These are phyloP conservation scores for Vimba vimba DNA, from an alignment of 2,113 vertebrate genomes.

Conservation along the genomic window DNA sequence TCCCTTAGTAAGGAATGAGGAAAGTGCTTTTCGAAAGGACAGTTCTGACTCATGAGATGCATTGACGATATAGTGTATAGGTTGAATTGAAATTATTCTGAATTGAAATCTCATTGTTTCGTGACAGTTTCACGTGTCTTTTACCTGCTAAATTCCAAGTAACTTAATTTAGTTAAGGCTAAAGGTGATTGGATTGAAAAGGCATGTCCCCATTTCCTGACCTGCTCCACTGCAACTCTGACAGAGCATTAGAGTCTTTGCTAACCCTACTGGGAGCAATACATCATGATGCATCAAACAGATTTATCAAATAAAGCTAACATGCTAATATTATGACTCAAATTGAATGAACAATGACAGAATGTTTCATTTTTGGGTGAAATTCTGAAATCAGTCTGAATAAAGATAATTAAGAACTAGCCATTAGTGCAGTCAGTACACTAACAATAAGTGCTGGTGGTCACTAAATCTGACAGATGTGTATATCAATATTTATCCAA, in stretches of 20 bases:
- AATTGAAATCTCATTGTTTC: slow-evolving; percentile 5
- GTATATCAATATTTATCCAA: neutral
- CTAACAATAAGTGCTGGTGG: neutral
- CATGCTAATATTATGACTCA: neutral
- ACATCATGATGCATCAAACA: neutral
- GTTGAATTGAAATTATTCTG: too few relatives aligned
- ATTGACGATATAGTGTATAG: neutral
- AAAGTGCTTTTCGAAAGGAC: neutral
- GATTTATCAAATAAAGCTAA: neutral
- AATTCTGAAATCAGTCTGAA: neutral
- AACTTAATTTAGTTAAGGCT: neutral
- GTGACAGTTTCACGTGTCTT: slow-evolving; percentile 24
- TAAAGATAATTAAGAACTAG: neutral
- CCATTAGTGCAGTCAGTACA: neutral
- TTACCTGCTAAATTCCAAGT: slow-evolving; percentile 8
- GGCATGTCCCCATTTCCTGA: slow-evolving; percentile 19
- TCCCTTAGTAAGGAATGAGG: neutral
- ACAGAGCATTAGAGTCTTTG: neutral
- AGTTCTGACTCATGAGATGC: neutral
- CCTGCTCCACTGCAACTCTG: slow-evolving; percentile 7
- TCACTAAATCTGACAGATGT: neutral
- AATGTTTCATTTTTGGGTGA: too few relatives aligned
- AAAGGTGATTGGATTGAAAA: slow-evolving; percentile 25
- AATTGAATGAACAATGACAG: too few relatives aligned
- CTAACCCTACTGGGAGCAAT: neutral